Conservation (phyloP, 2,888 invertebrate genomes). For the Cistogaster globosa region DNA sequence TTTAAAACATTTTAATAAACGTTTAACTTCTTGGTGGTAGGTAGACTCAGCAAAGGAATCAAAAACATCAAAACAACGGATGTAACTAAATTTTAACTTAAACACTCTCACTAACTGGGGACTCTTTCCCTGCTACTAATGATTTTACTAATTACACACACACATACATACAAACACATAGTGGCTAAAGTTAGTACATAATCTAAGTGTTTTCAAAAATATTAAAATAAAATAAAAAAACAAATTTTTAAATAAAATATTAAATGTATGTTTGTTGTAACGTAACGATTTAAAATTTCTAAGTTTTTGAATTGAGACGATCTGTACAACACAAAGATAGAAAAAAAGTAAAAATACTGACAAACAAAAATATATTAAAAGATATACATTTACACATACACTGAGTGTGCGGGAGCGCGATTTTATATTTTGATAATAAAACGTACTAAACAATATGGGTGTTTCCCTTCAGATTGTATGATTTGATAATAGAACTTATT, state of each 20-base stretch:
- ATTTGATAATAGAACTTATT: conserved; percentile 20
- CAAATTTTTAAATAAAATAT: too few relatives aligned
- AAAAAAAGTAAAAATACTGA: conserved; percentile 26
- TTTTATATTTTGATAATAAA: conserved; percentile 67
- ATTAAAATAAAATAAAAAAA: too few relatives aligned
- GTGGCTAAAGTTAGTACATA: neutral
- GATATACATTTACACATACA: conserved; percentile 50
- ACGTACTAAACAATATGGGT: conserved; percentile 64
- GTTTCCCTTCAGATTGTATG: conserved; percentile 47
- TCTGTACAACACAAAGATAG: conserved; percentile 55
- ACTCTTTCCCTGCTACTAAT: conserved; percentile 35
- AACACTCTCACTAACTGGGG: conserved; percentile 16
- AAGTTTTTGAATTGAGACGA: conserved; percentile 61
- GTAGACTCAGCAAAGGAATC: conserved; percentile 17
- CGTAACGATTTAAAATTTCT: conserved; percentile 65
- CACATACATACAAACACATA: neutral
- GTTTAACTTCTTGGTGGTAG: conserved; percentile 18
- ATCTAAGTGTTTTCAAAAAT: conserved; percentile 20
- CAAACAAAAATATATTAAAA: conserved; percentile 34
- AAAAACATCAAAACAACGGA: conserved; percentile 57
- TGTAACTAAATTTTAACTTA: conserved; percentile 53
- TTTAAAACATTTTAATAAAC: conserved; percentile 76
- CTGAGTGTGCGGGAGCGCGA: conserved; percentile 70
- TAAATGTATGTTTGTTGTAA: conserved; percentile 52
- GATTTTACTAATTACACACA: conserved; percentile 32